Evolutionary conservation across 2,113 vertebrate genomes (phyloP).

Genomic region (Rhegmatorhina hoffmannsi): DNA sequence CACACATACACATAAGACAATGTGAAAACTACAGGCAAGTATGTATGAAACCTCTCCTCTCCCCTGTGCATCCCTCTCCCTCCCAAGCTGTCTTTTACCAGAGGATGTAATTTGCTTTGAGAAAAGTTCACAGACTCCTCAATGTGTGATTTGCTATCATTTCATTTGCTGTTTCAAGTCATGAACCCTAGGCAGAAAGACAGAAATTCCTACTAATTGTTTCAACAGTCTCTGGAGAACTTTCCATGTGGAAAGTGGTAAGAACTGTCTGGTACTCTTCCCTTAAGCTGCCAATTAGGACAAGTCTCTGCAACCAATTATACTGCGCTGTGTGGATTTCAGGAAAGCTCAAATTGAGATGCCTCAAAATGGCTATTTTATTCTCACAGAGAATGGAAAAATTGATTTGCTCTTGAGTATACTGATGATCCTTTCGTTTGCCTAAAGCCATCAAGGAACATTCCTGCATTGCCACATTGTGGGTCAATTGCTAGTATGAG

Average conservation of each 20-base stretch:
- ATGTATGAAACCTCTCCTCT: not conserved
- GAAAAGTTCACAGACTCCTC: slow-evolving; percentile 1
- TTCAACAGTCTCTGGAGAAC: slow-evolving; percentile 27
- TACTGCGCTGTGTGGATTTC: fast-evolving
- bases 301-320: slow-evolving; percentile 42
- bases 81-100: not conserved
- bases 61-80: not conserved
- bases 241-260: not conserved
- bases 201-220: slow-evolving; percentile 53
- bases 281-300: slow-evolving; percentile 51
- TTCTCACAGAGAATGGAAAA: slow-evolving; percentile 22
- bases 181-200: slow-evolving; percentile 29
- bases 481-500: slow-evolving; percentile 23
- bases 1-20: not conserved
- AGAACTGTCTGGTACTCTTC: not conserved
- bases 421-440: slow-evolving; percentile 1
- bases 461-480: not conserved
- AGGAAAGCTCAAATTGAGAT: not conserved
- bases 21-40: not conserved
- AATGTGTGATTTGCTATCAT: not conserved
- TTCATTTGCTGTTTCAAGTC: slow-evolving; percentile 32
- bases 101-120: not conserved
- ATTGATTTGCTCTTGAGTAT: not conserved
- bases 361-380: slow-evolving; percentile 9
- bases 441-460: not conserved